Base-by-base conservation (phyloP, 2,797 vertebrate species). In the Macropodus opercularis region DNA sequence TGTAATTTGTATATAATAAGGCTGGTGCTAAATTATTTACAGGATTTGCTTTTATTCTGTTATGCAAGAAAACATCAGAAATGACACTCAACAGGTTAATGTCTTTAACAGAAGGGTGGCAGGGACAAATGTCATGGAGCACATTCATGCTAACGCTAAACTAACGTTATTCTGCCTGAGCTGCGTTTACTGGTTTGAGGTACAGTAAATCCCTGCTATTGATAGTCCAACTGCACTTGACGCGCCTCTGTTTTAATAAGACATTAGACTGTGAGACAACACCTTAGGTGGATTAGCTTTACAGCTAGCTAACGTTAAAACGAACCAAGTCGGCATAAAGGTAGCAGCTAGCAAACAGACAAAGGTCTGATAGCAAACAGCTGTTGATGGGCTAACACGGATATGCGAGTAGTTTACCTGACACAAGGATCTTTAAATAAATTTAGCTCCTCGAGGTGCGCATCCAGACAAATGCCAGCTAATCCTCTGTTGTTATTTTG, bases 331-430 rank as follows among this genome's bases (percentile, higher is more conserved):
- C 36, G 21, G 19, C 21, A 55, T 2, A 2, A n/a, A n/a, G n/a
- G n/a, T n/a, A 44, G 34, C 23, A 44, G 9, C 34, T 50, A 64
- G 41, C 75, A 47, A 36, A 14, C 12, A 12, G 27, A 36, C 48
- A 51, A 32, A 51, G 22, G 40, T 61, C 23, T 9, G 7, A 24
- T 2, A 49, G 11, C 54, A 13, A 27, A 4, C 3, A 2, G 2
- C 6, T 10, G 21, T 23, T 2, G 12, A 35, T 5, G 42, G 0
- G 18, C 19, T 26, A 23, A 41, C 11, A 5, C 0, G 5, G 5
- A 23, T 9, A 0, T 42, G 1, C 3, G 19, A n/a, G 27, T 1
- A 3, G 1, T 67, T 81, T 44, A 88, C 88, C 85, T 85, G 46
- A 22, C 27, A 75, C 42, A 51, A 22, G 68, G 2, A 47, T 24